phyloP scores from a whole-genome alignment of 1,140 invertebrate genomes.

The Aphidius ervi region DNA sequence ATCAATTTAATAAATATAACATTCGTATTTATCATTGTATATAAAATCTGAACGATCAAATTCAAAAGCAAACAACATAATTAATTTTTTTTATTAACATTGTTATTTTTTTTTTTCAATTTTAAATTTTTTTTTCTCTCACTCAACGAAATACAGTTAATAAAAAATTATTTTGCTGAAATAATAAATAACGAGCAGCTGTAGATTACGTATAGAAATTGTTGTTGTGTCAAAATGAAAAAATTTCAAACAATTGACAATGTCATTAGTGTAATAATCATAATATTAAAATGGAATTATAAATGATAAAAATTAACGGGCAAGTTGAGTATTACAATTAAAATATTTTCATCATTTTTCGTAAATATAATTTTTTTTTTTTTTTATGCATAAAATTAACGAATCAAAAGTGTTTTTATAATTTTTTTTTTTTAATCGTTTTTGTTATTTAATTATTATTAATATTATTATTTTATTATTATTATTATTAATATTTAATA shows the following conservation, averaged over 20 bases:
- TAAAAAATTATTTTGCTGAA: neutral
- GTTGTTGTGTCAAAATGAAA: neutral
- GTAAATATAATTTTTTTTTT: conserved; percentile 25
- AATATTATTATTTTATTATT: conserved; percentile 1
- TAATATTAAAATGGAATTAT: conserved; percentile 25
- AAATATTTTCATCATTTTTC: no score
- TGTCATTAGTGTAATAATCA: conserved; percentile 21
- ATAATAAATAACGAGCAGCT: neutral
- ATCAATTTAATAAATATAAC: conserved; percentile 40
- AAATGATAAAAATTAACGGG: conserved; percentile 18
- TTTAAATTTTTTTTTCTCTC: neutral
- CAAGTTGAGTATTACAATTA: conserved; percentile 20
- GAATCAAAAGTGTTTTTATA: conserved; percentile 36
- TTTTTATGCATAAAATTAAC: conserved; percentile 35
- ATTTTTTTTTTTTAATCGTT: conserved; percentile 37
- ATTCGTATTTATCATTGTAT: conserved; percentile 40
- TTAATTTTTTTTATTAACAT: conserved; percentile 14
- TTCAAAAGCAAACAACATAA: conserved; percentile 52
- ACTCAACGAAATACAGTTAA: no score
- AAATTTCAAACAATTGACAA: conserved; percentile 10
- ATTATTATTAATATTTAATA: neutral
- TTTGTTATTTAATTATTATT: conserved; percentile 1
- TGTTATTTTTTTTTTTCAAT: conserved; percentile 8
- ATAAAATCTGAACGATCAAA: conserved; percentile 56
- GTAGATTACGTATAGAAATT: neutral